Evolutionary conservation across 2,113 vertebrate species (phyloP).

Genomic region (Sturnus vulgaris): DNA sequence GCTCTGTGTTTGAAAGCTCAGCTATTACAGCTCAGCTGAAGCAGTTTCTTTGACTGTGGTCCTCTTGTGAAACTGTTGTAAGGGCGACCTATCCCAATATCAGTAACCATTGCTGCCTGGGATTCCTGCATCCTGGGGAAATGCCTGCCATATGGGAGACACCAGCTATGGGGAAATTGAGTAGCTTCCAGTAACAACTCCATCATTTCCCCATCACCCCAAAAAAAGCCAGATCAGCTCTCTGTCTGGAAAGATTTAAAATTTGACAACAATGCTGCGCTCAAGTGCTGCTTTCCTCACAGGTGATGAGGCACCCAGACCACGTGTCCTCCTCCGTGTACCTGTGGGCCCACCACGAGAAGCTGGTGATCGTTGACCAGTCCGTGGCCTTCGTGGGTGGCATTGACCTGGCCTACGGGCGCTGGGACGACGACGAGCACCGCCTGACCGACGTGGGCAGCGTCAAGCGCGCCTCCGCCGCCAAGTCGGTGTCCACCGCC

Average conservation of each 20-base stretch:
- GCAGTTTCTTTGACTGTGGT: neutral
- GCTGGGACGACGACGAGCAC: conserved; percentile 93
- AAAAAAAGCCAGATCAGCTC: neutral
- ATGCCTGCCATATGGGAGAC: neutral
- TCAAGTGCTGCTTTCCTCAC: neutral
- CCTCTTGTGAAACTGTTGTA: neutral
- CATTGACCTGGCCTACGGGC: conserved; percentile 92
- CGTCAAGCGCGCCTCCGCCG: conserved; percentile 75
- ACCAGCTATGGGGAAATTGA: fast-evolving
- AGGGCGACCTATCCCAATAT: neutral
- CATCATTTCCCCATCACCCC: neutral
- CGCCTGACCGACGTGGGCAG: conserved; percentile 92
- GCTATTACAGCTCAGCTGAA: neutral
- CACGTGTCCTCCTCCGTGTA: conserved; percentile 93
- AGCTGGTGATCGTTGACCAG: conserved; percentile 90
- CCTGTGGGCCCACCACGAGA: conserved; percentile 97
- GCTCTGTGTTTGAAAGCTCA: conserved; percentile 40
- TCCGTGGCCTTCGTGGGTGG: conserved; percentile 92
- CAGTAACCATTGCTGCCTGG: neutral
- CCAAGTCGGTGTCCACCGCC: neutral
- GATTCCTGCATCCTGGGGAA: fast-evolving
- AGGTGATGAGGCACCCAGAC: conserved; percentile 98
- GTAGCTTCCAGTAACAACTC: neutral
- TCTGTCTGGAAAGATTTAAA: neutral
- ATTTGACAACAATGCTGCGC: fast-evolving